Conservation (phyloP, 2,113 vertebrate species). For the Oncorhynchus clarkii region DNA sequence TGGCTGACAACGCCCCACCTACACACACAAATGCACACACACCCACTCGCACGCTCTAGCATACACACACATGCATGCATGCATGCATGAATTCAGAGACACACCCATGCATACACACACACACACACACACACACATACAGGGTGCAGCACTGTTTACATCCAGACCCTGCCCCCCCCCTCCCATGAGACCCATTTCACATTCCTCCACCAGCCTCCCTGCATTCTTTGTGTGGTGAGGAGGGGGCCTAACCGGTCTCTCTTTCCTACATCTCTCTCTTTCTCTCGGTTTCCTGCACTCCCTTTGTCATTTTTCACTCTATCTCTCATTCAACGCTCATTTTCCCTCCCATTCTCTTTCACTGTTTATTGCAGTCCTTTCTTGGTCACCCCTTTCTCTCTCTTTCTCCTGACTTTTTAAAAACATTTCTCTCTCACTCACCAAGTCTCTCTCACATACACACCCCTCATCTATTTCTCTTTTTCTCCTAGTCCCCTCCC, state of each 20-base stretch:
- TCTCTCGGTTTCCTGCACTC: constrained; percentile 3
- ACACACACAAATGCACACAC: background rate
- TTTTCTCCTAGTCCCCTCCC: no score
- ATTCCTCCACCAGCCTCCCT: constrained; percentile 60
- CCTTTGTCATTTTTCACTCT: constrained; percentile 1
- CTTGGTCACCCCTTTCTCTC: background rate
- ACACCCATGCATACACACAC: background rate
- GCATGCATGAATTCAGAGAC: background rate
- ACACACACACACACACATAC: constrained; percentile 27
- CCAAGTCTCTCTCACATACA: background rate
- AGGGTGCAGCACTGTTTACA: constrained; percentile 50
- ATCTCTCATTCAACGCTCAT: constrained; percentile 3
- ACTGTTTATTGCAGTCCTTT: background rate
- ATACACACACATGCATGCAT: background rate
- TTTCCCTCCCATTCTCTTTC: constrained; percentile 7
- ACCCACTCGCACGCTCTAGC: background rate
- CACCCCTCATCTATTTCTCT: background rate
- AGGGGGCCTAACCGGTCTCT: constrained; percentile 46
- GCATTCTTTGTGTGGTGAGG: constrained; percentile 57
- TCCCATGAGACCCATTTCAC: constrained; percentile 61
- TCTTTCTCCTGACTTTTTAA: constrained; percentile 6
- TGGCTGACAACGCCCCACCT: constrained; percentile 40
- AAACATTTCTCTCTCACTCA: background rate
- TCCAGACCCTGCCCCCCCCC: constrained; percentile 50
- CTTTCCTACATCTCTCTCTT: constrained; percentile 2